phyloP scores from a whole-genome alignment of 1,140 invertebrate species.

The Oncopeltus fasciatus region DNA sequence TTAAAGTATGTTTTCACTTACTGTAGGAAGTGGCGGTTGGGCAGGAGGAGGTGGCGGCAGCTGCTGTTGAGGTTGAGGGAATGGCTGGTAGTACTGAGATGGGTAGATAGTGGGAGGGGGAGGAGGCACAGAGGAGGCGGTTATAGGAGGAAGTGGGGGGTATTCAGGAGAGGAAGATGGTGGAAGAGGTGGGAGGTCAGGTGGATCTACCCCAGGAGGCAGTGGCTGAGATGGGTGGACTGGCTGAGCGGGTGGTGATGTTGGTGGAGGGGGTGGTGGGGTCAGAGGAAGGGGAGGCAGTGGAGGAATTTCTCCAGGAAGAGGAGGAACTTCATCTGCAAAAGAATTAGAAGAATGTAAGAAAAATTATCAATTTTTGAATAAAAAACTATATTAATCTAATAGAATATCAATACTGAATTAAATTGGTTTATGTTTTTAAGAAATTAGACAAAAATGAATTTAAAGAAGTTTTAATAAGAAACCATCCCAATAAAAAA shows the following conservation, averaged over 20 bases:
- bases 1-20: too few species aligned
- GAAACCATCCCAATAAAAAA: too few species aligned
- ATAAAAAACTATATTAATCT: too few species aligned
- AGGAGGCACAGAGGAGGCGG: conserved; percentile 16
- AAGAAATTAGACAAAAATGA: too few species aligned
- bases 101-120: background rate
- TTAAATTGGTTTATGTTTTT: too few species aligned
- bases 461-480: too few species aligned
- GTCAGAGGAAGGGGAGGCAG: conserved; percentile 19
- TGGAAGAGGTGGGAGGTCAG: conserved; percentile 2
- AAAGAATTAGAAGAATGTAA: too few species aligned
- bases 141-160: conserved; percentile 10
- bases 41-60: conserved; percentile 18
- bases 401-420: too few species aligned
- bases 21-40: conserved; percentile 15
- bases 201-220: conserved; percentile 35
- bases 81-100: conserved; percentile 15
- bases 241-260: background rate
- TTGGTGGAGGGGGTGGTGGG: conserved; percentile 15
- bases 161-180: background rate
- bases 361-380: too few species aligned
- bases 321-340: background rate
- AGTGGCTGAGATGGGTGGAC: conserved; percentile 29
- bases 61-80: conserved; percentile 11
- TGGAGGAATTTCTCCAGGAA: conserved; percentile 19